A percentile compares a stretch with the other conserved stretches of the same genome.
phyloP scores from a whole-genome alignment of 1,140 invertebrate genomes.

The Hyposmocoma kahamanoa region DNA sequence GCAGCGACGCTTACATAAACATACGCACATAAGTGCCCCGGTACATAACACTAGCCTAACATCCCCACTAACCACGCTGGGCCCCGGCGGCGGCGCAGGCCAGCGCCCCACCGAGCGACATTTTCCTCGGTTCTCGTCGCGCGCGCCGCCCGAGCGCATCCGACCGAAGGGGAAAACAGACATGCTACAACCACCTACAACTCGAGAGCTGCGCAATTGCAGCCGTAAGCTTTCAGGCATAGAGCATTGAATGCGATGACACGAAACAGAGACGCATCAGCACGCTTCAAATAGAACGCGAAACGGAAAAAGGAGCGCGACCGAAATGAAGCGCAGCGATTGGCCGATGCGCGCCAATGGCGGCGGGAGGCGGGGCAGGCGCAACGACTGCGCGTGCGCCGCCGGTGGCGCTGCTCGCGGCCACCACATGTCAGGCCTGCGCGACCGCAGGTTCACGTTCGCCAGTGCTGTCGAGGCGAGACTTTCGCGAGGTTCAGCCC shows the following conservation, averaged over 20 bases:
- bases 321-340: slow-evolving; percentile 65
- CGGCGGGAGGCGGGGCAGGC: slow-evolving; percentile 42
- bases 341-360: slow-evolving; percentile 59
- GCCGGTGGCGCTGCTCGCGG: slow-evolving; percentile 13
- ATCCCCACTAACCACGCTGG: not conserved
- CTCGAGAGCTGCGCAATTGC: not conserved
- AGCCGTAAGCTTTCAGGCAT: not conserved
- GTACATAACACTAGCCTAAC: not conserved
- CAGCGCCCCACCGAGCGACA: slow-evolving; percentile 6
- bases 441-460: slow-evolving; percentile 26
- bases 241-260: slow-evolving; percentile 21
- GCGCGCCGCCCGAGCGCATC: slow-evolving; percentile 54
- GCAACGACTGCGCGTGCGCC: slow-evolving; percentile 15
- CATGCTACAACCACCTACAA: slow-evolving; percentile 22
- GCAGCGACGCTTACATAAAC: slow-evolving; percentile 11
- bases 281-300: slow-evolving; percentile 65
- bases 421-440: slow-evolving; percentile 35
- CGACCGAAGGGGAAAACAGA: slow-evolving; percentile 64
- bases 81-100: not conserved
- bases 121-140: slow-evolving; percentile 37
- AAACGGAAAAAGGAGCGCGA: slow-evolving; percentile 63
- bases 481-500: not conserved
- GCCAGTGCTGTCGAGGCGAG: slow-evolving; percentile 8
- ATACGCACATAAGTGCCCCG: not conserved
- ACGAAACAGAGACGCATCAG: slow-evolving; percentile 36